Conservation (phyloP, 2,113 vertebrate species). For the Aphyosemion australe region DNA sequence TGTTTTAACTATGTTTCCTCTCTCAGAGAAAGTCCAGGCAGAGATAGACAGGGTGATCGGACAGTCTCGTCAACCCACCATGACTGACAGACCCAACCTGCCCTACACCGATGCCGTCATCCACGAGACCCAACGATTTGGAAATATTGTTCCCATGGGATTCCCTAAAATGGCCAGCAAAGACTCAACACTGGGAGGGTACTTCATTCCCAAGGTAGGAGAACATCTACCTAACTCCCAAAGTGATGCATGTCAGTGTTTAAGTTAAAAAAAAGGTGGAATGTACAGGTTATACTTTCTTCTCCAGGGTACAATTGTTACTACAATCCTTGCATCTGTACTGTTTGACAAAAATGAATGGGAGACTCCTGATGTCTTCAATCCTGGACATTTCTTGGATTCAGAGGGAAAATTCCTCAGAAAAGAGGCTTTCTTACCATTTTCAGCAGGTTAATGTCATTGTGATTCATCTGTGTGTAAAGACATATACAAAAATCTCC, state of each 20-base stretch:
- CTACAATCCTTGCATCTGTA: slow-evolving; percentile 80
- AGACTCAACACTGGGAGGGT: slow-evolving; percentile 75
- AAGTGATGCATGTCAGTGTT: too few relatives aligned
- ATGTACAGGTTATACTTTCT: too few relatives aligned
- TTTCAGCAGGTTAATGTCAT: slow-evolving; percentile 82
- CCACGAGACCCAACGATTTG: slow-evolving; percentile 83
- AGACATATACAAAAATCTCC: too few relatives aligned
- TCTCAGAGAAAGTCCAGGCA: slow-evolving; percentile 71
- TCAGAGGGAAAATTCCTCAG: slow-evolving; percentile 81
- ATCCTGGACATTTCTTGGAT: slow-evolving; percentile 88
- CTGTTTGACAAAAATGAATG: slow-evolving; percentile 84
- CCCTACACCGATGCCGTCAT: slow-evolving; percentile 86
- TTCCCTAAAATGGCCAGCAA: slow-evolving; percentile 69
- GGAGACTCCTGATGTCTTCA: slow-evolving; percentile 84
- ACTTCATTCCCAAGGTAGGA: slow-evolving; percentile 81
- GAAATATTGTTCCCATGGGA: slow-evolving; percentile 79
- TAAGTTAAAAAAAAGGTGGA: too few relatives aligned
- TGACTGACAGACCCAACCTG: slow-evolving; percentile 76
- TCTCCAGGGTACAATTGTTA: slow-evolving; percentile 52
- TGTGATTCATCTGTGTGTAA: background rate
- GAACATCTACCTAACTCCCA: background rate
- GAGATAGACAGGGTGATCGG: slow-evolving; percentile 80
- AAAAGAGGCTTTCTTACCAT: slow-evolving; percentile 85
- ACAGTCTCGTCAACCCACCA: slow-evolving; percentile 65
- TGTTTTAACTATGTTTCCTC: too few relatives aligned